phyloP scores from a whole-genome alignment of 1,140 invertebrate genomes.

The Nixonia krombeini region DNA sequence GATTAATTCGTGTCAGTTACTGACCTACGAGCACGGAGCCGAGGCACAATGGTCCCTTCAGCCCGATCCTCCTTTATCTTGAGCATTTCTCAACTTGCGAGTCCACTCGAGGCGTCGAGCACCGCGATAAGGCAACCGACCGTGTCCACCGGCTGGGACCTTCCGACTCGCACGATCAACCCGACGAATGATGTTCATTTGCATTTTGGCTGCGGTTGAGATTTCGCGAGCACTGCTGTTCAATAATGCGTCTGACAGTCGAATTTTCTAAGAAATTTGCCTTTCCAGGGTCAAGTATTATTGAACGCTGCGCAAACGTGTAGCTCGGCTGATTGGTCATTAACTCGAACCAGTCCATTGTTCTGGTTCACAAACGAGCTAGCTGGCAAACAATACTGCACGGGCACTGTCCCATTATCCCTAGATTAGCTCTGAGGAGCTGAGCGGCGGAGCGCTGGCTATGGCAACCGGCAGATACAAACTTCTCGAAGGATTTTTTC shows the following conservation, averaged over 20 bases:
- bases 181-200: too few species aligned
- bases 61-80: slow-evolving; percentile 30
- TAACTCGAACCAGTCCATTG: slow-evolving; percentile 57
- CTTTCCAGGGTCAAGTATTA: slow-evolving; percentile 38
- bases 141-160: slow-evolving; percentile 48
- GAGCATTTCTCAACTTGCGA: slow-evolving; percentile 43
- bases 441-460: slow-evolving; percentile 2
- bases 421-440: slow-evolving; percentile 47
- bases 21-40: slow-evolving; percentile 45
- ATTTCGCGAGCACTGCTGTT: too few species aligned
- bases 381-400: slow-evolving; percentile 55
- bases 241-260: too few species aligned
- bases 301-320: slow-evolving; percentile 35
- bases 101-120: slow-evolving; percentile 41
- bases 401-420: slow-evolving; percentile 53
- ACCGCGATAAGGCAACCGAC: slow-evolving; percentile 51
- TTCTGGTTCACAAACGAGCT: slow-evolving; percentile 52
- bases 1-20: slow-evolving; percentile 55
- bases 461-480: neutral
- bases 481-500: too few species aligned
- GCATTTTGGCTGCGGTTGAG: too few species aligned
- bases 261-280: slow-evolving; percentile 4
- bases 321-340: slow-evolving; percentile 55
- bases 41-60: slow-evolving; percentile 55
- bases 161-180: slow-evolving; percentile 61